Evolutionary conservation across 2,888 invertebrate genomes (phyloP).

Genomic region (Melinaea marsaeus): DNA sequence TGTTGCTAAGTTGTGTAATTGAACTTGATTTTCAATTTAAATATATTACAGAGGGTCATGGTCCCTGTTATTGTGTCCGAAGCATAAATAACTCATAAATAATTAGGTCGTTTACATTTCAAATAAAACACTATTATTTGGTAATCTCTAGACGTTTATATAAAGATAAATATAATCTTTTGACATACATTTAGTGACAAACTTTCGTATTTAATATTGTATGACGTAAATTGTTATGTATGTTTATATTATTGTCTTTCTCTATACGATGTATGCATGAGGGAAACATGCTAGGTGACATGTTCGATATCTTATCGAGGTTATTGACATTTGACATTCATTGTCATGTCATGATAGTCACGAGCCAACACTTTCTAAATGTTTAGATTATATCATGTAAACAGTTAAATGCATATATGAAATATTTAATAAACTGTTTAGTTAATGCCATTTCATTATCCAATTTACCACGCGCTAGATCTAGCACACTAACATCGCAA

Average conservation of each 20-base stretch:
- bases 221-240: background rate
- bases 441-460: too few species aligned
- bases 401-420: too few species aligned
- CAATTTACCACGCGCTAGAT: too few species aligned
- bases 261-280: constrained; percentile 21
- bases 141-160: too few species aligned
- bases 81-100: background rate
- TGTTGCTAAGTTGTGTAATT: constrained; percentile 2
- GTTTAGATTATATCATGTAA: too few species aligned
- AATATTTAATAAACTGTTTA: too few species aligned
- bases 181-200: background rate
- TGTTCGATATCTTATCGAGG: constrained; percentile 63
- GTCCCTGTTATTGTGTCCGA: background rate
- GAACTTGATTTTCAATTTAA: constrained; percentile 3
- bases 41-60: constrained; percentile 5
- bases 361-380: constrained; percentile 19
- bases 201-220: background rate
- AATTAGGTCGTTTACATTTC: background rate
- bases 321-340: constrained; percentile 73
- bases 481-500: too few species aligned
- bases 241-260: background rate
- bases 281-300: constrained; percentile 44
- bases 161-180: background rate
- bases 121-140: background rate
- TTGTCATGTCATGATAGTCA: constrained; percentile 48